phyloP scores from a whole-genome alignment of 92 coral and sea anemone genomes.

The Porites divaricata region DNA sequence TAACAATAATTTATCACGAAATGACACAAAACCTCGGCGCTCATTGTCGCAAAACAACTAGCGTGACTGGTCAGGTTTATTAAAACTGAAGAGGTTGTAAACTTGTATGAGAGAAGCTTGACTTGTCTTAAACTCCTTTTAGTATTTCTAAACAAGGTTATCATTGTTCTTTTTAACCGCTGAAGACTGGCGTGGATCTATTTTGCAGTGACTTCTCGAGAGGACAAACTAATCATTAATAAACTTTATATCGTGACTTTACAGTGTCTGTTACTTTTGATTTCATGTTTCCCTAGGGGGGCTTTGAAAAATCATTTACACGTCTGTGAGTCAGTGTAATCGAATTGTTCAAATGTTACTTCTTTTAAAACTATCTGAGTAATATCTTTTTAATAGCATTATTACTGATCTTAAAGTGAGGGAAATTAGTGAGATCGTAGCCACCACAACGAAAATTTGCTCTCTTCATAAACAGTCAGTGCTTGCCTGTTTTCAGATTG shows the following conservation, averaged over 20 bases:
- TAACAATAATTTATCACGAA: neutral
- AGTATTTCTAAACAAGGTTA: neutral
- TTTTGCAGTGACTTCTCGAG: neutral
- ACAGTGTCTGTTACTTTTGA: neutral
- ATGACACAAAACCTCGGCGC: neutral
- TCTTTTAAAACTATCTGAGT: too few relatives aligned
- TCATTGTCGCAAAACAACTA: neutral
- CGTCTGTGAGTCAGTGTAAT: neutral
- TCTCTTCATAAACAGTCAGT: neutral
- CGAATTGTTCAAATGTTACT: neutral
- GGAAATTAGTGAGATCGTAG: neutral
- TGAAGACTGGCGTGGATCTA: neutral
- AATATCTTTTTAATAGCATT: too few relatives aligned
- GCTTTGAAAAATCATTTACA: neutral
- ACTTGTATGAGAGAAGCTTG: too few relatives aligned
- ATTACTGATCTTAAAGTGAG: neutral
- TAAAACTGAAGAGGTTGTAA: neutral
- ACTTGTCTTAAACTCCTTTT: too few relatives aligned
- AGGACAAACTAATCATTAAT: neutral
- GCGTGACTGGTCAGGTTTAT: neutral
- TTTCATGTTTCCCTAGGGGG: neutral
- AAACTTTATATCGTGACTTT: neutral
- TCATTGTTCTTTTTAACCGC: neutral
- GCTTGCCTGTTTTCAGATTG: constrained; percentile 3
- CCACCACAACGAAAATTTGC: neutral